Base-by-base conservation (phyloP, 2,888 invertebrate species). In the Anaspis maculata region DNA sequence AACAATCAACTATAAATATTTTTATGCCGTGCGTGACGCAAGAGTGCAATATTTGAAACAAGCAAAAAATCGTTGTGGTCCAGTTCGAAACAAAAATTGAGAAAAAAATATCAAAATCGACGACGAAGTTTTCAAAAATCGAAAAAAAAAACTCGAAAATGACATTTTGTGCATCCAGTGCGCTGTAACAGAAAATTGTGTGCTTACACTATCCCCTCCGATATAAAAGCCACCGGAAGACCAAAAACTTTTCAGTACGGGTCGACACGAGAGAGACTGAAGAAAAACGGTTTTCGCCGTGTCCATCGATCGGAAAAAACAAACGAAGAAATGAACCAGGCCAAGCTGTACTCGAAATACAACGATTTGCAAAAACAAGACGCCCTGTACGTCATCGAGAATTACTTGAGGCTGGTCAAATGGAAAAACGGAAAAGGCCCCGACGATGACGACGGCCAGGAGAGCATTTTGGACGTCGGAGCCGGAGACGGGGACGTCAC, bases 401-500 rank as follows among this genome's bases (percentile, higher is more conserved):
- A 81, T 51, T 83, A 77, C 55, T 62, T 72, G 3, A 60, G 65
- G 5, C 63, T 69, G 46, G 64, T 83, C 15, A 66, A 70, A 39
- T 79, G 77, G 78, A 42, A 42, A 27, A 51, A 50, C 49, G 67
- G 67, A 30, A n/a, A n/a, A n/a, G n/a, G n/a, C n/a, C n/a, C n/a
- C n/a, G n/a, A n/a, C n/a, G n/a, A n/a, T n/a, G n/a, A n/a, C n/a
- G n/a, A n/a, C n/a, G 65, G 66, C 29, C 69, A 67, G 0, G 72
- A 72, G 30, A 60, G 61, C n/a, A 57, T 79, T 21, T 50, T 81
- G 35, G 87, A 87, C 49, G 71, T 86, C 22, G 87, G 87, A 1
- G 81, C 79, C 40, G 87, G 84, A 0, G 78, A 81, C 21, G 84
- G 85, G 0, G 74, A 77, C 49, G 78, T 84, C 7, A 74, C 78